A percentile compares a stretch with the other conserved stretches of the same genome.
Evolutionary conservation across 1,140 invertebrate genomes (phyloP).

Genomic region (Samia ricini): DNA sequence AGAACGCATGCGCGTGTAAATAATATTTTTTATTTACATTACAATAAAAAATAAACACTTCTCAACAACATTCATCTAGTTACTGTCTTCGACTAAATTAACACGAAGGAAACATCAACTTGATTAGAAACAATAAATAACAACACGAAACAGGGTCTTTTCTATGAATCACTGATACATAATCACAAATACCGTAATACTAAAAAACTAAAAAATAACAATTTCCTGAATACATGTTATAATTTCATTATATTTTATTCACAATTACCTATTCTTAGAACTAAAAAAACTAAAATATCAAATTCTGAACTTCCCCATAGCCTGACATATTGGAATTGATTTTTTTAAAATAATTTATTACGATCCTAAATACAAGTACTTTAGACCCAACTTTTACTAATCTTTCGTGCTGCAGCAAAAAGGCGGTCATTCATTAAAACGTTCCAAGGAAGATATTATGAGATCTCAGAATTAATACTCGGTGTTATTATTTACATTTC

Average conservation of each 20-base stretch:
- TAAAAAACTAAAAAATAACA: constrained; percentile 16
- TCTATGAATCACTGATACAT: constrained; percentile 2
- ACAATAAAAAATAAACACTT: constrained; percentile 50
- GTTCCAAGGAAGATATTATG: too few species aligned
- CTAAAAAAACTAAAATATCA: constrained; percentile 44
- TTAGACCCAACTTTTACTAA: too few species aligned
- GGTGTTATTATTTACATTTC: too few species aligned
- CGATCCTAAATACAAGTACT: too few species aligned
- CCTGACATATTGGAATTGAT: constrained; percentile 68
- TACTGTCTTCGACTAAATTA: constrained; percentile 23
- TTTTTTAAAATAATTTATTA: constrained; percentile 15
- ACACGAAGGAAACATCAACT: constrained; percentile 14
- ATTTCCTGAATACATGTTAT: constrained; percentile 29
- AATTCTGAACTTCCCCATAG: constrained; percentile 41
- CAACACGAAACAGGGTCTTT: constrained; percentile 30
- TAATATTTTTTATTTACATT: constrained; percentile 77
- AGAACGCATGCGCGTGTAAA: constrained; percentile 75
- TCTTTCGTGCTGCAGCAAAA: too few species aligned
- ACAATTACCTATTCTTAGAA: constrained; percentile 35
- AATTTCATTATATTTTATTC: constrained; percentile 40
- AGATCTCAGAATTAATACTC: too few species aligned
- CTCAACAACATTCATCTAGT: constrained; percentile 28
- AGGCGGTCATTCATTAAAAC: too few species aligned
- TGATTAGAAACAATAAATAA: constrained; percentile 37
- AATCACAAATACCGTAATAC: constrained; percentile 16